Percentiles rank a stretch among this genome's conserved stretches.
Evolutionary conservation across 1,140 invertebrate species (phyloP).

Genomic region (Zeugodacus cucurbitae): DNA sequence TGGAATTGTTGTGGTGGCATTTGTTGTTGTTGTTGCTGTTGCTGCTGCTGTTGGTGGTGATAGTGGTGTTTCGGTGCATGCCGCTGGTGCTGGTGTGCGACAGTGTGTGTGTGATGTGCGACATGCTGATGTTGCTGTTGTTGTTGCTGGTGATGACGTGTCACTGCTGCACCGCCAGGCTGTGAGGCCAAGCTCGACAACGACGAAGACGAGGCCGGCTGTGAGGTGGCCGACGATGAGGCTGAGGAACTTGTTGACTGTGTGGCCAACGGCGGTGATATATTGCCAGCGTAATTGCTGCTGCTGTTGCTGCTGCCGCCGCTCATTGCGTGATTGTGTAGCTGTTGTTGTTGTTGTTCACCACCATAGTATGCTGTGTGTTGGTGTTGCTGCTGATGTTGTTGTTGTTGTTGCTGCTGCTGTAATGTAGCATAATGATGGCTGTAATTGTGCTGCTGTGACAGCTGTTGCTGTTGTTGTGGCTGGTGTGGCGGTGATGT

Average conservation of each 20-base stretch:
- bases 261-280: slow-evolving; percentile 54
- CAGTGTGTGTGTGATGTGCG: slow-evolving; percentile 47
- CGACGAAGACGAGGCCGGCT: slow-evolving; percentile 62
- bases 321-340: slow-evolving; percentile 47
- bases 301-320: slow-evolving; percentile 41
- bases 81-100: slow-evolving; percentile 52
- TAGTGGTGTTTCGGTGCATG: slow-evolving; percentile 50
- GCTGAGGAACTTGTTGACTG: slow-evolving; percentile 63
- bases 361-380: background rate
- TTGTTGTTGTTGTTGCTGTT: slow-evolving; percentile 38
- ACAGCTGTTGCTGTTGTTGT: slow-evolving; percentile 55
- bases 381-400: slow-evolving; percentile 52
- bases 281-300: slow-evolving; percentile 53
- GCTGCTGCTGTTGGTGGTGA: slow-evolving; percentile 46
- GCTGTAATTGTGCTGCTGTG: slow-evolving; percentile 50
- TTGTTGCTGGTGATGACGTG: slow-evolving; percentile 53
- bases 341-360: slow-evolving; percentile 46
- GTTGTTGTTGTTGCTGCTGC: slow-evolving; percentile 47
- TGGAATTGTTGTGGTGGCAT: slow-evolving; percentile 29
- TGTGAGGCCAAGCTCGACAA: slow-evolving; percentile 61
- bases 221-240: slow-evolving; percentile 61
- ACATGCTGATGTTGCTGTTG: slow-evolving; percentile 50
- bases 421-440: slow-evolving; percentile 49
- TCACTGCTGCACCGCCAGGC: slow-evolving; percentile 9
- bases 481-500: slow-evolving; percentile 46